Conservation (phyloP, 2,113 vertebrate species). For the Barnardius zonarius region DNA sequence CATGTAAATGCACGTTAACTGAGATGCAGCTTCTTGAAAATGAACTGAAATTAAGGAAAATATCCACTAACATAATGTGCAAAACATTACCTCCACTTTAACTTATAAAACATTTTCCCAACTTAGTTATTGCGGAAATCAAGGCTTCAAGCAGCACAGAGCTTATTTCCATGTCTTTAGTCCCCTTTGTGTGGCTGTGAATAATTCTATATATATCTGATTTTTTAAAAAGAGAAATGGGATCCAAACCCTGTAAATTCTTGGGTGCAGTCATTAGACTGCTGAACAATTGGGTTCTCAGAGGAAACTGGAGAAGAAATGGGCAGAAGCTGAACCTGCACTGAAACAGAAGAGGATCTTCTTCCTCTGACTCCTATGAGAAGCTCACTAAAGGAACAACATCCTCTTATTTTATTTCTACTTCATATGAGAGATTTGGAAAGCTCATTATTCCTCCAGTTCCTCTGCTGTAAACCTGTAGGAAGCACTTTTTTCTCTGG, state of each 20-base stretch:
- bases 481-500: background rate
- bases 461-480: background rate
- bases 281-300: background rate
- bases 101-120: background rate
- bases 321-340: background rate
- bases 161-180: slow-evolving; percentile 1
- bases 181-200: background rate
- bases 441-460: background rate
- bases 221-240: background rate
- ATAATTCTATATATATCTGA: background rate
- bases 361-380: background rate
- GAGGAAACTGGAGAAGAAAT: background rate
- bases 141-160: background rate
- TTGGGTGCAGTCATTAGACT: background rate
- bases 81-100: slow-evolving; percentile 21
- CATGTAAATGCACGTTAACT: slow-evolving; percentile 19
- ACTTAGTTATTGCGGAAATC: background rate
- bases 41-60: slow-evolving; percentile 31
- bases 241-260: background rate
- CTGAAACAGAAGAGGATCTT: background rate
- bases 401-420: background rate
- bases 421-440: background rate
- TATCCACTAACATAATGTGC: slow-evolving; percentile 20
- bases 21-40: slow-evolving; percentile 18
- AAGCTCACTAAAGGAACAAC: background rate